Conservation (phyloP, 2,797 vertebrate genomes). For the Triplophysa bombifrons region DNA sequence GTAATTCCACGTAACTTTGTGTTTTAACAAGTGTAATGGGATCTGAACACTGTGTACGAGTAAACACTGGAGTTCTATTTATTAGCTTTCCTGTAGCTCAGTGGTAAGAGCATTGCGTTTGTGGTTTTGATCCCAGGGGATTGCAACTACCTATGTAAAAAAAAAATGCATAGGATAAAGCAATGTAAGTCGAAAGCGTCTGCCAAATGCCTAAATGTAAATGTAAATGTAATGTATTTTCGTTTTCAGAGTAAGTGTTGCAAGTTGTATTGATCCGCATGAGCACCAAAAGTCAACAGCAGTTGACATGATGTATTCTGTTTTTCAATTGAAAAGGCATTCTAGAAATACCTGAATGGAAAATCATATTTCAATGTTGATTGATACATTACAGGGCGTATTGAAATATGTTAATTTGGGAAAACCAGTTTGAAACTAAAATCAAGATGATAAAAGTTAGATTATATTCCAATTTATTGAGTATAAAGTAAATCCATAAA, state of each 20-base stretch:
- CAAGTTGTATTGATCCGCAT: slow-evolving; percentile 29
- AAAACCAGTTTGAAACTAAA: neutral
- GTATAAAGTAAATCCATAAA: neutral
- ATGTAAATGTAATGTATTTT: too few relatives aligned
- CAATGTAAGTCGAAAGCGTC: too few relatives aligned
- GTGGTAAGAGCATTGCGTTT: too few relatives aligned
- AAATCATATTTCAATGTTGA: neutral
- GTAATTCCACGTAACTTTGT: neutral
- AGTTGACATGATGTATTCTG: slow-evolving; percentile 16
- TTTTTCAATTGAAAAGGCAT: slow-evolving; percentile 5
- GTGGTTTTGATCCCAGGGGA: too few relatives aligned
- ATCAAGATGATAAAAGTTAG: neutral
- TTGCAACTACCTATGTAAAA: too few relatives aligned
- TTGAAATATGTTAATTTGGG: neutral
- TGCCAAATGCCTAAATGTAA: too few relatives aligned
- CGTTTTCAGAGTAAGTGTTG: slow-evolving; percentile 12
- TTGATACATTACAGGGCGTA: neutral
- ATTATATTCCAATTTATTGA: neutral
- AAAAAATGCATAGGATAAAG: too few relatives aligned
- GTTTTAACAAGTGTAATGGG: neutral
- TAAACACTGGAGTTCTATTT: neutral
- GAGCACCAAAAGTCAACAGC: slow-evolving; percentile 23
- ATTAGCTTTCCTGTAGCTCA: too few relatives aligned
- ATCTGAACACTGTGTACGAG: neutral
- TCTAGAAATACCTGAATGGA: neutral